Evolutionary conservation across 2,113 vertebrate species (phyloP).

Genomic region (Sigmodon hispidus): DNA sequence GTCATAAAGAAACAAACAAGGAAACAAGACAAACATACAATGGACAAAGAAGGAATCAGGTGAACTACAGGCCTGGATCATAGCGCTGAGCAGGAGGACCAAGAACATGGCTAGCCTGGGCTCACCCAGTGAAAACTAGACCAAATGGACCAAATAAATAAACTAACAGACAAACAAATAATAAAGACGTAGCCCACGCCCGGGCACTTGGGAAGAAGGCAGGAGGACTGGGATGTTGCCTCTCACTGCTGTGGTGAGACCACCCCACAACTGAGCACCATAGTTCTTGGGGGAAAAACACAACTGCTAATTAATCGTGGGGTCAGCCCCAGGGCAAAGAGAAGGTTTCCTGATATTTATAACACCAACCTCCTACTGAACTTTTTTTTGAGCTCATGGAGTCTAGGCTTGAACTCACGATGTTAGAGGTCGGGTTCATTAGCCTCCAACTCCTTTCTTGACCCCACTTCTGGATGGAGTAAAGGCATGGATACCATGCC

Average conservation of each 20-base stretch:
- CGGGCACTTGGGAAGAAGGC: background rate
- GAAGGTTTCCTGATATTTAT: background rate
- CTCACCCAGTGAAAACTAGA: background rate
- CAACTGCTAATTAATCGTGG: background rate
- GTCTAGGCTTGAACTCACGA: background rate
- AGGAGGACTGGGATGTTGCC: background rate
- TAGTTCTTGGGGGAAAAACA: background rate
- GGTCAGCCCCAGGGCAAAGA: background rate
- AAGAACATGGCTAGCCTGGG: background rate
- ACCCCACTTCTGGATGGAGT: background rate
- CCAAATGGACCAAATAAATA: background rate
- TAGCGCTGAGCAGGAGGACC: background rate
- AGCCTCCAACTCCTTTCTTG: background rate
- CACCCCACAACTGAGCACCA: background rate
- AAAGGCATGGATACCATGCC: background rate
- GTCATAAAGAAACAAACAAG: background rate
- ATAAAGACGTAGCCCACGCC: no score
- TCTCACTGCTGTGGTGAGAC: no score
- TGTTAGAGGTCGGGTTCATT: no score
- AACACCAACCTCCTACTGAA: conserved; percentile 5
- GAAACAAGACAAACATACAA: background rate
- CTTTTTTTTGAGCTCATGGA: background rate
- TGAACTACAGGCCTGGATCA: background rate
- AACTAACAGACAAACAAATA: background rate
- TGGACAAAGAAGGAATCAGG: background rate